Evolutionary conservation across 1,140 invertebrate species (phyloP).

Genomic region (Contarinia nasturtii): DNA sequence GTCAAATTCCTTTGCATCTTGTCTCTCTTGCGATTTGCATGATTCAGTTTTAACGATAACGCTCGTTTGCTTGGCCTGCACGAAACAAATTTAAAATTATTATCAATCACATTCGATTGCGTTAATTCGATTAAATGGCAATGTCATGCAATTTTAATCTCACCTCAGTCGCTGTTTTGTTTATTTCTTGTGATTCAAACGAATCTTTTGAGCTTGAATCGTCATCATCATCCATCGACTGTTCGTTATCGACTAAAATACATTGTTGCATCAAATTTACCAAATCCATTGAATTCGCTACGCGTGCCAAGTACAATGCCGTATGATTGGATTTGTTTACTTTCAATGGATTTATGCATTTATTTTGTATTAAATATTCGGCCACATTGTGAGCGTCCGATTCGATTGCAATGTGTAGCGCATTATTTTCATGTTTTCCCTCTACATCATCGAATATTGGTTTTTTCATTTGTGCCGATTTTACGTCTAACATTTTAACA

Average conservation of each 20-base stretch:
- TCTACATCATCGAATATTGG: constrained; percentile 11
- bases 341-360: constrained; percentile 10
- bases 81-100: too few species aligned
- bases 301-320: constrained; percentile 13
- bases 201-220: not conserved
- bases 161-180: not conserved
- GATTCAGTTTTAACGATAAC: constrained; percentile 13
- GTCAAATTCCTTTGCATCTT: not conserved
- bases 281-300: constrained; percentile 7
- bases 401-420: constrained; percentile 34
- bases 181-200: not conserved
- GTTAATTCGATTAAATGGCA: too few species aligned
- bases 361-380: constrained; percentile 26
- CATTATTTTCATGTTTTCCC: constrained; percentile 31
- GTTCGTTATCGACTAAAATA: not conserved
- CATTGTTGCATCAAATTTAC: not conserved
- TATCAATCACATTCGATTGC: too few species aligned
- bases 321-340: constrained; percentile 14
- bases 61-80: too few species aligned
- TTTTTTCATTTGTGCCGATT: constrained; percentile 28
- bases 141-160: not conserved
- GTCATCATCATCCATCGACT: not conserved
- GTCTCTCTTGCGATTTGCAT: not conserved
- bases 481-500: constrained; percentile 25
- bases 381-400: constrained; percentile 25